These are phyloP conservation scores for Anarhynchus alexandrinus DNA, from an alignment of 2,113 vertebrate species.

Conservation along the genomic window DNA sequence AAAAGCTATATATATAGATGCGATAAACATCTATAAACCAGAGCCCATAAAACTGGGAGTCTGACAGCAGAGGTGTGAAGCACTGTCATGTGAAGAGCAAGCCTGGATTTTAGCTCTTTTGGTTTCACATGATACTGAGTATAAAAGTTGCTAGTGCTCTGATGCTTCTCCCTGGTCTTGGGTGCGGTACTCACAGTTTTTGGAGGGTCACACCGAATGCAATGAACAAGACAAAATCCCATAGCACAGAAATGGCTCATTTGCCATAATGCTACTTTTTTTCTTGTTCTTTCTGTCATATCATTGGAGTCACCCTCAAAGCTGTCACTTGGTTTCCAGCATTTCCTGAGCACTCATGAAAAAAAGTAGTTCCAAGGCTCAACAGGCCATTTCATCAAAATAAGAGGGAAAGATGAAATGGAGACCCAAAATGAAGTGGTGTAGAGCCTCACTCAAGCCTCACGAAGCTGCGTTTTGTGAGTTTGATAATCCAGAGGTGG, in stretches of 20 bases:
- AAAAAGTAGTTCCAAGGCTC: not conserved
- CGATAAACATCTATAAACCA: conserved; percentile 14
- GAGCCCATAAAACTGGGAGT: not conserved
- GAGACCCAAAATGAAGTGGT: not conserved
- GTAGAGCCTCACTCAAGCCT: not conserved
- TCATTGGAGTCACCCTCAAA: not conserved
- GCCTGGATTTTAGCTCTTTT: not conserved
- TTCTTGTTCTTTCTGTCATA: not conserved
- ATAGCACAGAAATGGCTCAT: not conserved
- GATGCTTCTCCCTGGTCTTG: not conserved
- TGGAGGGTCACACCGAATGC: not conserved
- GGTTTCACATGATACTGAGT: not conserved
- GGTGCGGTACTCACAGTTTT: not conserved
- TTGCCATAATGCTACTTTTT: not conserved
- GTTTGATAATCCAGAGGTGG: not conserved
- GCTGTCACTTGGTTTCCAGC: not conserved
- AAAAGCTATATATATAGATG: not conserved
- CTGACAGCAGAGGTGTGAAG: not conserved
- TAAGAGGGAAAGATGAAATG: not conserved
- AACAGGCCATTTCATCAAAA: not conserved
- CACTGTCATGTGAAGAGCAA: not conserved
- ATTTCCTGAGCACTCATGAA: not conserved
- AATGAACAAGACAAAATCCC: not conserved
- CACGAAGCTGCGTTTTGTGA: not conserved
- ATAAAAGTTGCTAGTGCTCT: not conserved